Percentiles rank a stretch among this genome's conserved stretches.
Conservation (phyloP, 2,797 vertebrate species). For the Alfaro cultratus region DNA sequence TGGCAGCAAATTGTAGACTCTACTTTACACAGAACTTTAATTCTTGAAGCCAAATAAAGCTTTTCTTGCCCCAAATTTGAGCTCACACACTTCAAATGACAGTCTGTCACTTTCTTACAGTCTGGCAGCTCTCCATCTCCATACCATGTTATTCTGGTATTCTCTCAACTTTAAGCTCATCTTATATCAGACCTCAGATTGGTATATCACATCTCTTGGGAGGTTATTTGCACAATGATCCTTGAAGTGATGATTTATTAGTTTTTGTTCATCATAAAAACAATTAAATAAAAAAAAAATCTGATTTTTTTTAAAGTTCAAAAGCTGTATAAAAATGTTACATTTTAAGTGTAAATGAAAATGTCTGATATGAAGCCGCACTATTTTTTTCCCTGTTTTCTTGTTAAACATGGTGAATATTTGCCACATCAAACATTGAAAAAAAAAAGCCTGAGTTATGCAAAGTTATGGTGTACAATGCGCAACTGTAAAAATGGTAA, state of each 20-base stretch:
- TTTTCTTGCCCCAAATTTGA: constrained; percentile 5
- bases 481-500: background rate
- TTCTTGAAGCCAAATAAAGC: constrained; percentile 17
- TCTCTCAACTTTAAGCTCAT: constrained; percentile 1
- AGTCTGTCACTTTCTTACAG: constrained; percentile 10
- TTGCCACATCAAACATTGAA: background rate
- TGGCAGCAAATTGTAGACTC: constrained; percentile 4
- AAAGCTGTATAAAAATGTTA: background rate
- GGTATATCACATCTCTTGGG: background rate
- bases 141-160: background rate
- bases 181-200: constrained; percentile 5
- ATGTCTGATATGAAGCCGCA: no score
- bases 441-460: background rate
- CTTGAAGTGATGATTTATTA: background rate
- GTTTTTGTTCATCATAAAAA: background rate
- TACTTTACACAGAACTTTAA: constrained; percentile 10
- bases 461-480: background rate
- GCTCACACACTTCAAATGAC: background rate
- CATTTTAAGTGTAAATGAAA: no score
- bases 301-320: background rate
- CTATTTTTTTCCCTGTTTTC: background rate
- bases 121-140: constrained; percentile 7
- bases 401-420: background rate
- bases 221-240: background rate
- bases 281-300: background rate